These are phyloP conservation scores for Limenitis camilla DNA, from an alignment of 2,888 invertebrate genomes.

Conservation along the genomic window DNA sequence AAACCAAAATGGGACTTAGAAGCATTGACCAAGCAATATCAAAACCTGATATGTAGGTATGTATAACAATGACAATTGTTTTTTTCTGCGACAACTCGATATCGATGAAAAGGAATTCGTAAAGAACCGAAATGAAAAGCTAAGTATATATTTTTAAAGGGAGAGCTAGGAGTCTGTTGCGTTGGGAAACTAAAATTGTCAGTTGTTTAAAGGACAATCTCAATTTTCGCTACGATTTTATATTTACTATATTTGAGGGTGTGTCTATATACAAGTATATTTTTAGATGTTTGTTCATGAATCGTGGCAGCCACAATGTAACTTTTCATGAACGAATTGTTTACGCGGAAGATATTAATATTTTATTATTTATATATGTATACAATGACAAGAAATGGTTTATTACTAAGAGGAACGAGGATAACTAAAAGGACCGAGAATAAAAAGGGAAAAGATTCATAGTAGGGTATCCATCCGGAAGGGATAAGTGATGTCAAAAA, in stretches of 20 bases:
- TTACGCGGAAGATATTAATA: no score
- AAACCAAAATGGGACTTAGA: no score
- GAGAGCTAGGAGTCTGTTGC: neutral
- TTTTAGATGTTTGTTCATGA: slow-evolving; percentile 20
- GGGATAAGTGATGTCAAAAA: neutral
- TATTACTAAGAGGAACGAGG: no score
- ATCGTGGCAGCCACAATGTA: slow-evolving; percentile 3
- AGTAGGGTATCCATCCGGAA: neutral
- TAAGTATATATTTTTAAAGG: neutral
- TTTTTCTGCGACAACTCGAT: no score
- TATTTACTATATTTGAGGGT: slow-evolving; percentile 9
- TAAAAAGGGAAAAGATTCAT: neutral
- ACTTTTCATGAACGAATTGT: neutral
- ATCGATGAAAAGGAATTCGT: no score
- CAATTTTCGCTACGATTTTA: slow-evolving; percentile 14
- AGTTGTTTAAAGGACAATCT: slow-evolving; percentile 1
- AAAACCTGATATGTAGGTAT: no score
- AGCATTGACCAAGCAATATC: no score
- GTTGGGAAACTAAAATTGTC: neutral
- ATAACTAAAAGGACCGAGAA: neutral
- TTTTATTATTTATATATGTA: no score
- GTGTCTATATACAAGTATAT: slow-evolving; percentile 8
- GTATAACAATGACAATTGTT: no score
- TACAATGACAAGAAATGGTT: no score
- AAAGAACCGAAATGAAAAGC: no score